Conservation (phyloP, 2,113 vertebrate species). For the Craseonycteris thonglongyai region DNA sequence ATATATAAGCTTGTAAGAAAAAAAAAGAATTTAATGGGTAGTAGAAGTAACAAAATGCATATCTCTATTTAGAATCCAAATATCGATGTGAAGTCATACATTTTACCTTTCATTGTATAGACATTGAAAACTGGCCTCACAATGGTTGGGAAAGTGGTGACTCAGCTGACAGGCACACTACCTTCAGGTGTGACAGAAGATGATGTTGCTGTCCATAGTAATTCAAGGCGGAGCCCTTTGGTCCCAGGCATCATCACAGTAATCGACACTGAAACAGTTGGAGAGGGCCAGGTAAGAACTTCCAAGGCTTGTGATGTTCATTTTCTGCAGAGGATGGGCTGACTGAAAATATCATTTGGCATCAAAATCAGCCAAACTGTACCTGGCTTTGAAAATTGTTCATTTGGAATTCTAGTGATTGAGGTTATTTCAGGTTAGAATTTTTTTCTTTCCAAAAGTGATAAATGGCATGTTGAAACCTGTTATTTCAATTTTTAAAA, state of each 20-base stretch:
- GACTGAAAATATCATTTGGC: background rate
- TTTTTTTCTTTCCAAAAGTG: background rate
- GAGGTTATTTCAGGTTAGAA: background rate
- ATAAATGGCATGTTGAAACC: background rate
- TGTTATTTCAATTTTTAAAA: constrained; percentile 4
- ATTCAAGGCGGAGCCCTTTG: constrained; percentile 88
- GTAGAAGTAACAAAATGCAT: background rate
- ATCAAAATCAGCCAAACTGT: constrained; percentile 55
- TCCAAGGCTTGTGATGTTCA: background rate
- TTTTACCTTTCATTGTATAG: constrained; percentile 73
- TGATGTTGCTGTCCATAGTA: constrained; percentile 87
- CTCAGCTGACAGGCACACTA: constrained; percentile 92
- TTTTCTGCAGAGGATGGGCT: background rate
- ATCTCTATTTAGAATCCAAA: background rate
- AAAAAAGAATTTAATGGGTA: background rate
- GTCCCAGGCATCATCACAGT: constrained; percentile 93
- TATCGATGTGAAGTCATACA: background rate
- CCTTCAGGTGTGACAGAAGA: constrained; percentile 91
- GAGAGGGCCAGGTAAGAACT: constrained; percentile 92
- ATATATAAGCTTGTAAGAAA: background rate
- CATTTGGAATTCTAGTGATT: background rate
- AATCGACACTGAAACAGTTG: constrained; percentile 93
- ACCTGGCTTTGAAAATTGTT: background rate
- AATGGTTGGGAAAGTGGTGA: constrained; percentile 98
- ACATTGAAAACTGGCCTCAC: constrained; percentile 96